Conservation (phyloP, 1,140 invertebrate genomes). For the Macrocentrus cingulum region DNA sequence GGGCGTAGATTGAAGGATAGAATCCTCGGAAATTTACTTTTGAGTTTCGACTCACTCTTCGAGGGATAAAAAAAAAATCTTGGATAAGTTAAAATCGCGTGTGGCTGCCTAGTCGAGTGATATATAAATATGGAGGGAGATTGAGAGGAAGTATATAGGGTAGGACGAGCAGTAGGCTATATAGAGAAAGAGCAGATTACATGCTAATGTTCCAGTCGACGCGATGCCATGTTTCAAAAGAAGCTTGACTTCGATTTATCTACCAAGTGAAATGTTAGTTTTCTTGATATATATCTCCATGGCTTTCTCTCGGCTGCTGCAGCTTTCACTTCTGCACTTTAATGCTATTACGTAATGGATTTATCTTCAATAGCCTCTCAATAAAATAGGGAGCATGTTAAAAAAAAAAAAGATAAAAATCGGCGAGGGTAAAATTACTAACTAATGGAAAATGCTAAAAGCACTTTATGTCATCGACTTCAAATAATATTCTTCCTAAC, state of each 20-base stretch:
- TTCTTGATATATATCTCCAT: constrained; percentile 18
- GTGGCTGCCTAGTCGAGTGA: no score
- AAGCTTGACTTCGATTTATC: constrained; percentile 26
- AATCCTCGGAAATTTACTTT: constrained; percentile 19
- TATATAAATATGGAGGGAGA: neutral
- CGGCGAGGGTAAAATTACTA: no score
- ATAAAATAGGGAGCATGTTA: no score
- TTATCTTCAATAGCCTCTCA: constrained; percentile 10
- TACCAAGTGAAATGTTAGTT: constrained; percentile 16
- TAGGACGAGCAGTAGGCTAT: neutral
- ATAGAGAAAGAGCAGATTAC: constrained; percentile 23
- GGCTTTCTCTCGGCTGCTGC: neutral
- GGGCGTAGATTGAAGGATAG: constrained; percentile 14
- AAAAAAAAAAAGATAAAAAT: no score
- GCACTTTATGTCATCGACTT: no score
- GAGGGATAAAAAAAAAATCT: no score
- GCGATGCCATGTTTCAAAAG: constrained; percentile 1
- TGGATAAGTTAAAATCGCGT: no score
- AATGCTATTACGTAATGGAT: constrained; percentile 25
- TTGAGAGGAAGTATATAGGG: neutral
- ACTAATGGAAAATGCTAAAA: no score
- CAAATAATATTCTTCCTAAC: no score
- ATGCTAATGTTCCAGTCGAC: constrained; percentile 24
- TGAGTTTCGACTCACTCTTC: neutral
- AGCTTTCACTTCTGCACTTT: constrained; percentile 6